phyloP scores from a whole-genome alignment of 2,888 invertebrate species.

The Lepidocyrtinus sp. region DNA sequence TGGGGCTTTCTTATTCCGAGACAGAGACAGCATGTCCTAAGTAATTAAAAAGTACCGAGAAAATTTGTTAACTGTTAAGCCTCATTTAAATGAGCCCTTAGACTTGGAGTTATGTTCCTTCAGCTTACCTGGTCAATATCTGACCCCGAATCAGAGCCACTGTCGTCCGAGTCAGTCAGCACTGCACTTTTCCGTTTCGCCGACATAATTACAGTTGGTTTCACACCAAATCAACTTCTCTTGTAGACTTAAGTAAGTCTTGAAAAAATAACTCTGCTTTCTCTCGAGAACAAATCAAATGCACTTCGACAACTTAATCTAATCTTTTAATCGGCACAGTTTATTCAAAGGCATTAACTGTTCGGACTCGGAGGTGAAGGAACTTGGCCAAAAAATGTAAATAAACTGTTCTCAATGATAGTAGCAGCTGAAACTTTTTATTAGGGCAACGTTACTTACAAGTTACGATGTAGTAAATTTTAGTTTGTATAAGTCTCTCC shows the following conservation, averaged over 20 bases:
- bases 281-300: background rate
- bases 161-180: conserved; percentile 86
- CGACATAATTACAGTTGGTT: conserved; percentile 28
- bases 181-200: conserved; percentile 82
- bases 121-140: conserved; percentile 85
- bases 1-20: conserved; percentile 48
- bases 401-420: too few relatives aligned
- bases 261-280: background rate
- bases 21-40: conserved; percentile 31
- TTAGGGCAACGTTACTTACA: too few relatives aligned
- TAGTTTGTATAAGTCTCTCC: too few relatives aligned
- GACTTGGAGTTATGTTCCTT: background rate
- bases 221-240: too few relatives aligned
- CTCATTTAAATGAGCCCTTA: background rate
- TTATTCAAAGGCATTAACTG: background rate
- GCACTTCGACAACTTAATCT: background rate
- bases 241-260: background rate
- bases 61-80: too few relatives aligned
- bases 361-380: background rate
- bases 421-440: too few relatives aligned
- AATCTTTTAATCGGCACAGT: too few relatives aligned
- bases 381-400: too few relatives aligned
- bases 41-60: background rate
- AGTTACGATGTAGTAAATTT: too few relatives aligned
- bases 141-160: conserved; percentile 76